Base-by-base conservation (phyloP, 2,888 invertebrate genomes). In the Troides oblongomaculatus region DNA sequence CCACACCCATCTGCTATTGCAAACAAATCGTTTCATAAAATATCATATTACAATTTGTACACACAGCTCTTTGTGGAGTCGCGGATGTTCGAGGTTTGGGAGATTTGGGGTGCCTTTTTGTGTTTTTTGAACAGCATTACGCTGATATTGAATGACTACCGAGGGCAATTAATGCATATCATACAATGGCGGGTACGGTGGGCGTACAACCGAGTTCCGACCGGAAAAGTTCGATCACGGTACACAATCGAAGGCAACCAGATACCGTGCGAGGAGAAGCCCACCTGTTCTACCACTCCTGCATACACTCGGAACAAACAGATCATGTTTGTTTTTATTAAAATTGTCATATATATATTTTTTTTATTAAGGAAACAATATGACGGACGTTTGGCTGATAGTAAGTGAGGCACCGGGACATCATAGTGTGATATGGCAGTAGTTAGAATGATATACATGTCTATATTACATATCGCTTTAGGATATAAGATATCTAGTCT, bases 121-220 rank as follows among this genome's bases (percentile, higher is more conserved):
- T 85, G 74, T 79, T 86, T 84, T 87, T 87, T 83, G 77, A 80
- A 76, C 75, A 76, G 78, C 81, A 81, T 84, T 85, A 84, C 78
- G 81, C 83, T 8, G 84, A 89, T 88, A 88, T 91, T 89, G 85
- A 90, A 92, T 90, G 84, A 83, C 88, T 87, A 88, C 85, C 81
- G 83, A 76, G 84, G 86, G 87, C 91, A 92, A 92, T 92, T 92
- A 92, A 92, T 88, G 82, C 79, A 75, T 78, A 81, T 80, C 83
- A 79, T 79, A 86, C 85, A 87, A 88, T 83, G 80, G 81, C 71
- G 61, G 74, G 73, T 74, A 73, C 78, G 79, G 80, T 87, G 88
- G 90, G 90, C 89, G 90, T 86, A 81, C 80, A 82, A 74, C 79
- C 74, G 81, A 87, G 90, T 91, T 92, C 91, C 91, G 91, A 90